Percentiles rank a stretch among this genome's conserved stretches.
These are phyloP conservation scores for Tenebrio molitor DNA, from an alignment of 1,140 invertebrate species.

Conservation along the genomic window DNA sequence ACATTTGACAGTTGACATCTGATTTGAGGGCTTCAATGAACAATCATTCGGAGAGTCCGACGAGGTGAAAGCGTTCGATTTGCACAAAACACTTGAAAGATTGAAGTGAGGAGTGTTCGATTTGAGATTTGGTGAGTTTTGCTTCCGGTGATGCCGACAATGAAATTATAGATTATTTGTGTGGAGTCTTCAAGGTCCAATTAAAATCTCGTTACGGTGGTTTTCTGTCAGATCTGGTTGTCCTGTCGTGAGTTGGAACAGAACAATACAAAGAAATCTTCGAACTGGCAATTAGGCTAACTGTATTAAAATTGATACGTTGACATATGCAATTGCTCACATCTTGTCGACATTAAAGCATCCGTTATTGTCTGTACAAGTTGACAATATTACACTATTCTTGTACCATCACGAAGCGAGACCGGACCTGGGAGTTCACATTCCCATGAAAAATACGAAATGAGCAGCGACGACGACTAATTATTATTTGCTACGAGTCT, in stretches of 20 bases:
- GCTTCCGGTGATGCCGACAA: slow-evolving; percentile 18
- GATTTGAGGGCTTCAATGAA: no score
- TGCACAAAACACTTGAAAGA: no score
- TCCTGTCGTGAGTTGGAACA: slow-evolving; percentile 7
- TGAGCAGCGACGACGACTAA: slow-evolving; percentile 18
- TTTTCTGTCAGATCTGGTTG: neutral
- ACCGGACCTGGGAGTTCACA: slow-evolving; percentile 39
- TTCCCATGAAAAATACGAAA: slow-evolving; percentile 46
- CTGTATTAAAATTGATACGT: slow-evolving; percentile 44
- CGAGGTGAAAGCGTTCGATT: no score
- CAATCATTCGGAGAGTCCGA: no score
- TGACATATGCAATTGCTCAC: slow-evolving; percentile 39
- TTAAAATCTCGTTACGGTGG: slow-evolving; percentile 31
- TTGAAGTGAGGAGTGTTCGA: no score
- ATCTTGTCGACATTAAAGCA: slow-evolving; percentile 19
- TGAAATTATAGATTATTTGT: slow-evolving; percentile 34
- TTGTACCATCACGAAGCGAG: slow-evolving; percentile 3
- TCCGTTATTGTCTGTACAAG: slow-evolving; percentile 22
- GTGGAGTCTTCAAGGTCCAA: slow-evolving; percentile 30
- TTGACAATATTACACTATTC: slow-evolving; percentile 36
- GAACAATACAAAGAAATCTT: slow-evolving; percentile 34
- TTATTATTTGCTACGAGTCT: slow-evolving; percentile 38
- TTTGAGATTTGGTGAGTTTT: neutral
- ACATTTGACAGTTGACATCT: no score
- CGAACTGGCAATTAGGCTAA: slow-evolving; percentile 39